Evolutionary conservation across 2,113 vertebrate genomes (phyloP).

Genomic region (Candoia aspera): DNA sequence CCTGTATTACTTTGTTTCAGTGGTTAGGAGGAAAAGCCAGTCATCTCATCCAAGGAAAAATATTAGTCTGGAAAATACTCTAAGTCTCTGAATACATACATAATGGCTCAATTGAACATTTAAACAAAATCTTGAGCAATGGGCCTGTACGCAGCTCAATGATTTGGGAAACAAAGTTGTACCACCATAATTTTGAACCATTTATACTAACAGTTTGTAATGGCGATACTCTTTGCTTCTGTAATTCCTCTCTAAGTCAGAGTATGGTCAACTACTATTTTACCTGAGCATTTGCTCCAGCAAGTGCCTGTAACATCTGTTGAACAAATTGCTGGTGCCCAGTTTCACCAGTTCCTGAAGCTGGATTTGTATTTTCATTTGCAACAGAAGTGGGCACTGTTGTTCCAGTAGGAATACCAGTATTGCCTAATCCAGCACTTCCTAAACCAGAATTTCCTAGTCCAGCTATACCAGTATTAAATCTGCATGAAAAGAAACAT

Average conservation of each 20-base stretch:
- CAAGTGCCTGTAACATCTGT: conserved; percentile 88
- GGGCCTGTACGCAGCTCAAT: neutral
- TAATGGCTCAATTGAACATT: no score
- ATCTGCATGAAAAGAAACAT: conserved; percentile 56
- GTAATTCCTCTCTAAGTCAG: neutral
- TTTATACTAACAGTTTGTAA: neutral
- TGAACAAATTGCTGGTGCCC: conserved; percentile 88
- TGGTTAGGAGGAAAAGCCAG: neutral
- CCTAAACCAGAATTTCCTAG: conserved; percentile 62
- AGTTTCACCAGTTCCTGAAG: conserved; percentile 70
- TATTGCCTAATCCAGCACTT: conserved; percentile 69
- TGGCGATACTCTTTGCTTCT: neutral
- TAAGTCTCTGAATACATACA: neutral
- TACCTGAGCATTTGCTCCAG: conserved; percentile 82
- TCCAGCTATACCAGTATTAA: conserved; percentile 71
- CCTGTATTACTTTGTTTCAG: neutral
- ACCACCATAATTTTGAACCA: neutral
- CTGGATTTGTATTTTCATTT: conserved; percentile 71
- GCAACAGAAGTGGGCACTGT: conserved; percentile 59
- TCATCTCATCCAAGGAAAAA: neutral
- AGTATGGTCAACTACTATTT: neutral
- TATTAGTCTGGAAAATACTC: neutral
- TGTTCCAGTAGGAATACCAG: conserved; percentile 62
- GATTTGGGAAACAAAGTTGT: neutral
- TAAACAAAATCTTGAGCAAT: neutral